These are phyloP conservation scores for Amia ocellicauda DNA, from an alignment of 2,113 vertebrate species.

Conservation along the genomic window DNA sequence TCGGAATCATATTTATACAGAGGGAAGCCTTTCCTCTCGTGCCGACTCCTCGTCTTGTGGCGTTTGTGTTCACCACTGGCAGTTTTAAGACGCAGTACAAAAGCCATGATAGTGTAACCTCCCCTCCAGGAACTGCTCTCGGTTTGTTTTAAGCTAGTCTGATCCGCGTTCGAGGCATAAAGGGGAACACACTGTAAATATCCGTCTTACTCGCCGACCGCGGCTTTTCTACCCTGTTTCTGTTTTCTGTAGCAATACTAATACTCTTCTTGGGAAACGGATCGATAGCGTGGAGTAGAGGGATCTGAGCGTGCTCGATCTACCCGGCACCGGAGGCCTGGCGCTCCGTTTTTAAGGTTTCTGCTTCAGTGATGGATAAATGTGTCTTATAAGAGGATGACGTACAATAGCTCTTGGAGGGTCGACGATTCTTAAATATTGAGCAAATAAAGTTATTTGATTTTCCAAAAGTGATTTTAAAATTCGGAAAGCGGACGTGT, in stretches of 20 bases:
- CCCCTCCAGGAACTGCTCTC: background rate
- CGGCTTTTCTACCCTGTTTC: background rate
- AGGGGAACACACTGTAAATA: background rate
- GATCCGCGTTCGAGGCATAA: background rate
- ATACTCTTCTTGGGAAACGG: no score
- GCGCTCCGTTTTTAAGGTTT: no score
- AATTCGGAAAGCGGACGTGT: no score
- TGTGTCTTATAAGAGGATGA: no score
- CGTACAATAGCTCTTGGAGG: no score
- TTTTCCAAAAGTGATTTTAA: no score
- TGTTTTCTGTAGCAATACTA: background rate
- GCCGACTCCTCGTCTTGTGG: background rate
- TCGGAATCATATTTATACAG: background rate
- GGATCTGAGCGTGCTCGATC: no score
- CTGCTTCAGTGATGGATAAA: no score
- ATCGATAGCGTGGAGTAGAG: no score
- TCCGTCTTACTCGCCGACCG: background rate
- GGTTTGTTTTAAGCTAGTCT: background rate
- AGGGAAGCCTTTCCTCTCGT: background rate
- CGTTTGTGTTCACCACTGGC: background rate
- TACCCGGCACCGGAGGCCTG: no score
- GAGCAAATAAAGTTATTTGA: no score
- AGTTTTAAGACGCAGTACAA: background rate
- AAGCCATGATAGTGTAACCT: background rate
- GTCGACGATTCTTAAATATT: no score